Base-by-base conservation (phyloP, 2,888 invertebrate species). In the Drosophila meridiana region DNA sequence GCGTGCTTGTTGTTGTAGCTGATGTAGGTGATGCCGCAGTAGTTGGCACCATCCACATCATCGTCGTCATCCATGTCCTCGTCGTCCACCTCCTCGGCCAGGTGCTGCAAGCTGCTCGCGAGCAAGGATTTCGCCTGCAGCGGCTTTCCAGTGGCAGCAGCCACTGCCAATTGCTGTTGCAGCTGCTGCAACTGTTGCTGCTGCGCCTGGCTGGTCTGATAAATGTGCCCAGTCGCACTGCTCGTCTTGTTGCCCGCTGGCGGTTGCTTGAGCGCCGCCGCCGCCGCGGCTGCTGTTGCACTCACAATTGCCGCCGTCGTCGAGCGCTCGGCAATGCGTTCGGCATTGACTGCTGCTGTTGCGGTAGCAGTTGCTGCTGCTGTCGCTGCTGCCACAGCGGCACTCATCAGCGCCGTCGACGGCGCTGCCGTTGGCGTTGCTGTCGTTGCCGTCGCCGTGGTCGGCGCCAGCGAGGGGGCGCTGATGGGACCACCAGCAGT, bases 21-120 rank as follows among this genome's bases (percentile, higher is more conserved):
- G 40, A 92, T 92, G 69, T 90, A 92, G 40, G 91, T 92, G 52
- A 92, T 92, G 70, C 99, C 99, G 68, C 96, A 96, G 93, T 97
- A 96, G 93, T 98, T 98, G 67, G 99, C 99, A 90, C 99, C 99
- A 57, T 98, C 98, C 75, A 99, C 94, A 52, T 97, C 96, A 93
- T 98, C 98, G 94, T 98, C 98, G 93, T 98, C 98, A 92, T 99
- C 99, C 4, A 98, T 98, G 92, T 98, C 98, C 73, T 99, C 95
- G 92, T 99, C 99, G 4, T 98, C 98, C 92, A 98, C 98, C 77
- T 99, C 95, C 94, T 98, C 98, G 32, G 99, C 99, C 53, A 99
- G 98, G 94, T 99, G 98, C 91, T 97, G 97, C 94, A 99, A 98
- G 91, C 98, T 97, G 80, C 98, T 97, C 34, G 99, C 99, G 68